Percentiles rank a stretch among this genome's conserved stretches.
Conservation (phyloP, 2,888 invertebrate species). For the Dioctria linearis region DNA sequence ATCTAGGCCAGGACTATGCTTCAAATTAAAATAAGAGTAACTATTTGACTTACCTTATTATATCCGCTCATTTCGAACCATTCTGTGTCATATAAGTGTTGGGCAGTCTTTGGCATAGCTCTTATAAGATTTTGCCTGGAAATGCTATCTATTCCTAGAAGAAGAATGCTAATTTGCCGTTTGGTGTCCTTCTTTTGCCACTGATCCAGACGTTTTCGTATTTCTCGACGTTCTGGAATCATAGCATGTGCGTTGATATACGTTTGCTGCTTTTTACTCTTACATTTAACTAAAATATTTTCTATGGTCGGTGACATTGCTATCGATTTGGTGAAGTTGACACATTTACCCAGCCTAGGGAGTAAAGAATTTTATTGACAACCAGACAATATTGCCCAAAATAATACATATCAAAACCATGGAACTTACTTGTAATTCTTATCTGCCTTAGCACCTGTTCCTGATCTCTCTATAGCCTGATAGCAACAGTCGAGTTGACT, state of each 20-base stretch:
- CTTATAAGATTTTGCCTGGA: constrained; percentile 84
- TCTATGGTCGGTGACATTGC: constrained; percentile 69
- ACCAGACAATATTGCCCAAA: not conserved
- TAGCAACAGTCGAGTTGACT: constrained; percentile 67
- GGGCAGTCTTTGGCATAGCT: constrained; percentile 81
- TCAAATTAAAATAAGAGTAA: too few species aligned
- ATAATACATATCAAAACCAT: not conserved
- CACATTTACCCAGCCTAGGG: constrained; percentile 68
- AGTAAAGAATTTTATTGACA: not conserved
- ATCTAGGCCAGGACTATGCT: too few species aligned
- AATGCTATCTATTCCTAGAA: constrained; percentile 89
- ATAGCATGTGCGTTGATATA: constrained; percentile 73
- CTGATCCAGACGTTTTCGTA: constrained; percentile 71
- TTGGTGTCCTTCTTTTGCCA: constrained; percentile 62
- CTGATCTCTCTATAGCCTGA: constrained; percentile 65
- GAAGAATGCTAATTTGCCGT: constrained; percentile 77
- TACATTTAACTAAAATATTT: constrained; percentile 73
- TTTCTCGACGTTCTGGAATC: constrained; percentile 72
- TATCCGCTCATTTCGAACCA: constrained; percentile 85
- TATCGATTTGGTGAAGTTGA: constrained; percentile 69
- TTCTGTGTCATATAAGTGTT: constrained; percentile 77
- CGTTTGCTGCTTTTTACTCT: constrained; percentile 64
- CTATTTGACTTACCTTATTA: constrained; percentile 72
- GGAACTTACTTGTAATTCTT: constrained; percentile 63
- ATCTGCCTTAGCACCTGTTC: constrained; percentile 64